Evolutionary conservation across 2,888 invertebrate genomes (phyloP), one percentile per base, ranked within the genome.

Genomic region (Emmelina monodactyla): DNA sequence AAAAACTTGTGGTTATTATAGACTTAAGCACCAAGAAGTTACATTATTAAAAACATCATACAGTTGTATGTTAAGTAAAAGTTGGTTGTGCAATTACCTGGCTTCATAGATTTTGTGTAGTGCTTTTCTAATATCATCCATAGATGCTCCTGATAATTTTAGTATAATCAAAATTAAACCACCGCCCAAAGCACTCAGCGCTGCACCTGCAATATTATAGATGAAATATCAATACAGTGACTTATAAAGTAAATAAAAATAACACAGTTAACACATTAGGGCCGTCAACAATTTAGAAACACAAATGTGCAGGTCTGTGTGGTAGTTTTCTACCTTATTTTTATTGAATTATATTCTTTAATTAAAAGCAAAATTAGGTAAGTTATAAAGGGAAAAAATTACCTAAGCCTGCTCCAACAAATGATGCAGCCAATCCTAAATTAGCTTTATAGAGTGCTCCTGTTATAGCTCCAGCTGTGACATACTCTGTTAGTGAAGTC

Each of bases 331-430:
- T n/a, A n/a, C n/a, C n/a, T n/a, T n/a, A n/a, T n/a, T n/a, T n/a
- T n/a, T n/a, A n/a, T n/a, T n/a, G n/a, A n/a, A n/a, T n/a, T n/a
- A n/a, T n/a, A n/a, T n/a, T n/a, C n/a, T n/a, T n/a, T n/a, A n/a
- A n/a, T n/a, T n/a, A n/a, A n/a, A n/a, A n/a, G 28, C 11, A 9
- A 14, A 7, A 13, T n/a, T 31, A 31, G 2, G 10, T 5, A 14
- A 15, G 3, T 31, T 9, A 4, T 16, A 12, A 31, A 16, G 4
- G 2, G 10, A 3, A 16, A 13, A 39, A 47, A n/a, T 43, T 70
- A 85, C 87, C 92, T 57, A 89, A 53, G 11, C 82, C 64, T 28
- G 82, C 83, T 5, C 92, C 92, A 22, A 88, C 86, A 2, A 86
- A 44, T 58, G 85, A 81, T 3, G 86, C 91, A 33, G 84, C 82